Evolutionary conservation across 2,113 vertebrate species (phyloP), one percentile per base, ranked within the genome.

Genomic region (Poecile atricapillus): DNA sequence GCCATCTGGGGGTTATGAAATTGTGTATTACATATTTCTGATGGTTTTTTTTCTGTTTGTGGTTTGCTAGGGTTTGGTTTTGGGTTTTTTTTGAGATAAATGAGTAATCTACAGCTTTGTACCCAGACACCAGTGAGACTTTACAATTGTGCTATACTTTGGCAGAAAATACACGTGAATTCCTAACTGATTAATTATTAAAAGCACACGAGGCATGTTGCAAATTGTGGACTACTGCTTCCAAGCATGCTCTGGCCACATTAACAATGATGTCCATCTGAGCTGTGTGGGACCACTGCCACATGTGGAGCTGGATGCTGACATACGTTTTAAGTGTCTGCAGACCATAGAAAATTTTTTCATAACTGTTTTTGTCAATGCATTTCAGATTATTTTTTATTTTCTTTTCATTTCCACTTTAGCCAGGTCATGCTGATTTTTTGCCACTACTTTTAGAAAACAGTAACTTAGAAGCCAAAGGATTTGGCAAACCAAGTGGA

Each of bases 291-390:
- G n/a, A 33, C 21, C 1, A 3, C 30, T 87, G 25, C 53, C 6
- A 5, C 0, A 1, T 19, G 50, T 2, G 2, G 44, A 80, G 20
- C 8, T 47, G 41, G 24, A 24, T 4, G 2, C 28, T 80, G 49
- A 30, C 3, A 1, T 37, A 5, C 0, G 6, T 60, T 90, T 75
- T 67, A 50, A 79, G 47, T 50, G 33, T 24, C 0, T 75, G 33
- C 35, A 60, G 35, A 47, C 28, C 15, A 46, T 13, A 11, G 58
- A 63, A 46, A 5, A 3, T 28, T 37, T 88, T 81, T 69, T 55
- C 8, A 16, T 39, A 50, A 75, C 23, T 4, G 11, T 65, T 96
- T 83, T 70, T 28, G 17, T 81, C 46, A 77, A 67, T 77, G 15
- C 2, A 5, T 79, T 71, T 31, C 56, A 44, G 52, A 50, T 1